Evolutionary conservation across 2,113 vertebrate genomes (phyloP).

Genomic region (Sakesphorus luctuosus): DNA sequence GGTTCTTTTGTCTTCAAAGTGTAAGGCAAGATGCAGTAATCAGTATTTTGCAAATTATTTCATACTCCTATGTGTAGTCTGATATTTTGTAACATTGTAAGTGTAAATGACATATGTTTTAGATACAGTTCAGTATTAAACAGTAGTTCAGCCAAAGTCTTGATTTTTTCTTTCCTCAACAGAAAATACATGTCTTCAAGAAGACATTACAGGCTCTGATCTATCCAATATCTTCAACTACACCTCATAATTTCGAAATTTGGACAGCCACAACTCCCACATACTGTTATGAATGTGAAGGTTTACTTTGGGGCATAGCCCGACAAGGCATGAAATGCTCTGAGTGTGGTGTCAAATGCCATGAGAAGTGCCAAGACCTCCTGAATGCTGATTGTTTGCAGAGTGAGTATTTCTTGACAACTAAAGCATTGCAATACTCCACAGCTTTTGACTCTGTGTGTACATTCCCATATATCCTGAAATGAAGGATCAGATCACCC

Average conservation of each 20-base stretch:
- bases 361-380: slow-evolving; percentile 98
- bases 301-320: slow-evolving; percentile 96
- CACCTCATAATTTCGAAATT: slow-evolving; percentile 96
- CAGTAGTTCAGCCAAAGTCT: neutral
- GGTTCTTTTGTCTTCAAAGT: neutral
- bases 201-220: slow-evolving; percentile 97
- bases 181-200: slow-evolving; percentile 97
- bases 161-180: neutral
- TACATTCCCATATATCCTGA: neutral
- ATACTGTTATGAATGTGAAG: slow-evolving; percentile 97
- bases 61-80: neutral
- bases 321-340: slow-evolving; percentile 96
- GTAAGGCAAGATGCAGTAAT: neutral
- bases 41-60: neutral
- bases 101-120: neutral
- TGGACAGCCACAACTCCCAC: slow-evolving; percentile 98
- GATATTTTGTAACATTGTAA: neutral
- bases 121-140: neutral
- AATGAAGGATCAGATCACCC: neutral
- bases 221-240: slow-evolving; percentile 97
- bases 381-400: slow-evolving; percentile 97
- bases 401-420: slow-evolving; percentile 81
- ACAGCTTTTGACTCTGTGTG: neutral
- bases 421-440: neutral
- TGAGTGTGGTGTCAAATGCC: slow-evolving; percentile 96